Evolutionary conservation across 2,888 invertebrate genomes (phyloP).

Genomic region (Cephus runcator): DNA sequence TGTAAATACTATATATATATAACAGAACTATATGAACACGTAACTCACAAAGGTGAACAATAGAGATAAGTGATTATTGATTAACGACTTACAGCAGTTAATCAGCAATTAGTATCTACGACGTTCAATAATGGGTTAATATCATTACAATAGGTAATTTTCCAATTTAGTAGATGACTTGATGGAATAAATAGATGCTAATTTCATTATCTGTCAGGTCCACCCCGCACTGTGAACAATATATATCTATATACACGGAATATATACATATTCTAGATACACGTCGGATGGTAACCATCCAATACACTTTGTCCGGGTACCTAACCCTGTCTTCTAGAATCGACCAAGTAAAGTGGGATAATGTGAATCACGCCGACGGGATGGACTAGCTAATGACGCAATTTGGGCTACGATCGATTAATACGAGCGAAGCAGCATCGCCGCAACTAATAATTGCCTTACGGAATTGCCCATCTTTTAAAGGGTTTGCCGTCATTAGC

Average conservation of each 20-base stretch:
- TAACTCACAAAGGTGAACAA: not conserved
- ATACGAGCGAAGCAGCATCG: conserved; percentile 41
- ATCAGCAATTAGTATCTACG: conserved; percentile 30
- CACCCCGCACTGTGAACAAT: not conserved
- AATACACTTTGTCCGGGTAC: not conserved
- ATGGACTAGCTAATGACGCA: conserved; percentile 47
- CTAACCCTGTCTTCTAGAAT: not conserved
- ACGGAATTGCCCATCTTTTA: conserved; percentile 6
- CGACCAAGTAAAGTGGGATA: conserved; percentile 34
- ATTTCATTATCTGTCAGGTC: conserved; percentile 13
- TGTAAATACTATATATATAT: not conserved
- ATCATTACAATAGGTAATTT: conserved; percentile 30
- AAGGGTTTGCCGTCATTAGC: not conserved
- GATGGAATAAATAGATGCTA: conserved; percentile 15
- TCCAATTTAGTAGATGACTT: conserved; percentile 24
- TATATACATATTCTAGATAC: not conserved
- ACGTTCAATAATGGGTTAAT: conserved; percentile 26
- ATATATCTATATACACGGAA: not conserved
- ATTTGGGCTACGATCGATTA: conserved; percentile 35
- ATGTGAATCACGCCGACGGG: conserved; percentile 36
- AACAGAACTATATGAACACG: not conserved
- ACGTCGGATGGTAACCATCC: not conserved
- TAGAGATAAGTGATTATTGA: conserved; percentile 14
- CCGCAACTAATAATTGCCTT: conserved; percentile 44
- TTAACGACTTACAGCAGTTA: conserved; percentile 15